These are phyloP conservation scores for Scelioninae gen. 1 DNA, from an alignment of 2,888 invertebrate genomes.

Conservation along the genomic window DNA sequence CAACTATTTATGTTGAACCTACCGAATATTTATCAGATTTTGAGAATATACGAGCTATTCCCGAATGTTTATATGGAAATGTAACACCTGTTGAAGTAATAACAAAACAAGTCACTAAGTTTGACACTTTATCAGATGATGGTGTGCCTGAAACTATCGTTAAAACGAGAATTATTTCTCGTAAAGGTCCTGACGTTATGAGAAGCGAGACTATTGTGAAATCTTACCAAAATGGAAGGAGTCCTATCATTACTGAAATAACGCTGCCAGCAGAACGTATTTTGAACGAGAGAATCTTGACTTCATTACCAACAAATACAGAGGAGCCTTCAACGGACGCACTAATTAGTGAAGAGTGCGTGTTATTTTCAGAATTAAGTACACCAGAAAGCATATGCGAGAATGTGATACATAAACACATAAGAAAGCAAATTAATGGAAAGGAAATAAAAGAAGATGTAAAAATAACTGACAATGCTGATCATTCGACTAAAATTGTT, in stretches of 20 bases:
- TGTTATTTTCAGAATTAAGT: background rate
- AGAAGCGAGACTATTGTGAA: background rate
- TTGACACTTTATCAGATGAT: conserved; percentile 1
- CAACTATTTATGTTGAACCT: conserved; percentile 9
- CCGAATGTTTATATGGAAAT: background rate
- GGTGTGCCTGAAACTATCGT: background rate
- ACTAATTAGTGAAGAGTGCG: background rate
- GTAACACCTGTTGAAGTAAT: background rate
- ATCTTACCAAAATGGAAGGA: background rate
- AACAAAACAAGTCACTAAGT: background rate
- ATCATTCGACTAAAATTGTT: background rate
- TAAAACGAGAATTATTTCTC: conserved; percentile 2
- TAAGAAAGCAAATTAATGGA: background rate
- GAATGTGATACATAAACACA: conserved; percentile 3
- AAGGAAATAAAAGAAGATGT: conserved; percentile 2
- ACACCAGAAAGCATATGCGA: background rate
- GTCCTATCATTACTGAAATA: background rate
- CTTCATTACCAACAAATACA: background rate
- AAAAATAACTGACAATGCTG: conserved; percentile 1
- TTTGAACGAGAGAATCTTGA: background rate
- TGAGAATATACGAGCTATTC: background rate
- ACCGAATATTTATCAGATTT: conserved; percentile 11
- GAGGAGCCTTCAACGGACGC: background rate
- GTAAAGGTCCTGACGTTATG: background rate
- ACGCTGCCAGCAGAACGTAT: conserved; percentile 1